Evolutionary conservation across 2,113 vertebrate species (phyloP).

Genomic region (Sinocyclocheilus anshuiensis): DNA sequence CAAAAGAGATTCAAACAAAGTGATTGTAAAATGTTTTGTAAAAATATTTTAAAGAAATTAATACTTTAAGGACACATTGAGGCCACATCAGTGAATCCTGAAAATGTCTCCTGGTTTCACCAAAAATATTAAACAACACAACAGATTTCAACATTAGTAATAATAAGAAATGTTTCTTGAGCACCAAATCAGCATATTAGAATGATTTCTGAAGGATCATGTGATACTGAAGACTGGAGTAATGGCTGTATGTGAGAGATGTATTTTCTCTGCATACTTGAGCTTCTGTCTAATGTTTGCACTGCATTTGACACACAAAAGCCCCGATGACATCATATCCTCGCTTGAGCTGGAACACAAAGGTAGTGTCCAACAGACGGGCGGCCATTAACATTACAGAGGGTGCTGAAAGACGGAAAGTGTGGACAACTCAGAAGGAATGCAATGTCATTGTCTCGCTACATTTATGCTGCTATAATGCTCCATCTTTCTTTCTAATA

Average conservation of each 20-base stretch:
- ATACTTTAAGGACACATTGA: no score
- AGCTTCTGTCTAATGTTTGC: conserved; percentile 27
- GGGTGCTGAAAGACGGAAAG: conserved; percentile 10
- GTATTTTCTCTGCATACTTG: background rate
- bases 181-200: no score
- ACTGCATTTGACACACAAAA: conserved; percentile 32
- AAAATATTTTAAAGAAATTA: no score
- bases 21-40: no score
- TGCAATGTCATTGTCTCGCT: background rate
- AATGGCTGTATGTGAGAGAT: background rate
- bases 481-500: conserved; percentile 4
- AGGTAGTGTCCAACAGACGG: conserved; percentile 38
- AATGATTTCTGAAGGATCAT: no score
- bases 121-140: no score
- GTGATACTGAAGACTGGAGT: no score
- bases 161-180: no score
- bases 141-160: no score
- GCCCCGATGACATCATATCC: conserved; percentile 44
- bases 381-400: conserved; percentile 1
- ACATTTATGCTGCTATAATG: conserved; percentile 3
- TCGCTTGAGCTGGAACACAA: conserved; percentile 35
- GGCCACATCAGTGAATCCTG: no score
- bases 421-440: conserved; percentile 23
- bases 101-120: no score
- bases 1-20: no score